phyloP scores from a whole-genome alignment of 2,888 invertebrate species.

The Habrosyne pyritoides region DNA sequence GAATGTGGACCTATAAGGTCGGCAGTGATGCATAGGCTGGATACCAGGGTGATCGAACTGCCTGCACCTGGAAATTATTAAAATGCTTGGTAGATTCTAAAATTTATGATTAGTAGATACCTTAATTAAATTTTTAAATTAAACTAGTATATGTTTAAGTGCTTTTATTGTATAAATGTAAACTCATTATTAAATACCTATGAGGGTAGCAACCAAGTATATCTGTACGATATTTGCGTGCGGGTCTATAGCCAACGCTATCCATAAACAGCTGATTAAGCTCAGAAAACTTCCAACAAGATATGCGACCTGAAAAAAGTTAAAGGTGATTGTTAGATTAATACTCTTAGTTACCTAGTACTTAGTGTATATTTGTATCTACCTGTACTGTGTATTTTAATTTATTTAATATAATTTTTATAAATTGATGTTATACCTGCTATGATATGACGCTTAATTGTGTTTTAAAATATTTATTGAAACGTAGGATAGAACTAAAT shows the following conservation, averaged over 20 bases:
- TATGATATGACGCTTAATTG: no score
- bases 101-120: no score
- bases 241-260: slow-evolving; percentile 78
- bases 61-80: slow-evolving; percentile 85
- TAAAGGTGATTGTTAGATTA: no score
- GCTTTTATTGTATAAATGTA: not conserved
- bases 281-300: slow-evolving; percentile 85
- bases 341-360: no score
- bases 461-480: no score
- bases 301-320: slow-evolving; percentile 81
- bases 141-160: no score
- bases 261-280: slow-evolving; percentile 85
- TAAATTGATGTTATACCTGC: no score
- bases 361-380: no score
- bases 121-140: no score
- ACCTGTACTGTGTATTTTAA: no score
- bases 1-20: slow-evolving; percentile 94
- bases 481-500: no score
- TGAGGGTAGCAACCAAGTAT: slow-evolving; percentile 83
- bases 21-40: slow-evolving; percentile 94
- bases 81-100: not conserved
- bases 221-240: slow-evolving; percentile 79
- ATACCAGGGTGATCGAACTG: slow-evolving; percentile 93
- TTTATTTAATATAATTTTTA: no score
- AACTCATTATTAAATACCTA: slow-evolving; percentile 63